phyloP scores from a whole-genome alignment of 2,113 vertebrate species.

The Hiodon tergisus region DNA sequence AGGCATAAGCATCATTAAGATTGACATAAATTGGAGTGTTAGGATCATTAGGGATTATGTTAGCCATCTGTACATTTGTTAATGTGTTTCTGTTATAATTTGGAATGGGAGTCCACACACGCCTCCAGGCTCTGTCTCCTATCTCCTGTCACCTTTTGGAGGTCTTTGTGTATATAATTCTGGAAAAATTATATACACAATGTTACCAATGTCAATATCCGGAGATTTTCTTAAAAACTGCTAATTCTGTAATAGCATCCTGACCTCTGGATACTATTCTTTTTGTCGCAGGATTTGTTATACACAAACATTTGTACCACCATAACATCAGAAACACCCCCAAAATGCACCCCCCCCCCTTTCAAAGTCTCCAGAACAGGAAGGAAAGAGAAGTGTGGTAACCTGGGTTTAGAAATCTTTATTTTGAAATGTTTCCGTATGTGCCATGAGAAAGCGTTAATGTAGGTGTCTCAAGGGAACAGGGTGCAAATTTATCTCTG shows the following conservation, averaged over 20 bases:
- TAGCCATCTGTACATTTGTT: not conserved
- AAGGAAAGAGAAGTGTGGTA: conserved; percentile 2
- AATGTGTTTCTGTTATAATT: too few relatives aligned
- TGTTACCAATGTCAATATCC: too few relatives aligned
- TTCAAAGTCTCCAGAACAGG: not conserved
- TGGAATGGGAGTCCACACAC: too few relatives aligned
- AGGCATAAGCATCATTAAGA: not conserved
- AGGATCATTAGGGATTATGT: conserved; percentile 14
- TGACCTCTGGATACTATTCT: too few relatives aligned
- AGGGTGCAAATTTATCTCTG: too few relatives aligned
- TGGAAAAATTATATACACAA: too few relatives aligned
- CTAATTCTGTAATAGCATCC: too few relatives aligned
- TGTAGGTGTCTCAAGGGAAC: not conserved
- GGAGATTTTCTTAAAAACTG: too few relatives aligned
- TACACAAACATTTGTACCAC: not conserved
- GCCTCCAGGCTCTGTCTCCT: too few relatives aligned
- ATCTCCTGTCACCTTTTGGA: too few relatives aligned
- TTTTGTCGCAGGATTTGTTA: not conserved
- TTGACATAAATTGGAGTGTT: conserved; percentile 2
- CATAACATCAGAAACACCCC: not conserved
- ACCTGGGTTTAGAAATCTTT: not conserved
- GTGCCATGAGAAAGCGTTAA: not conserved
- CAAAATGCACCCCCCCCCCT: not conserved
- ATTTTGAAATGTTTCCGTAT: conserved; percentile 4
- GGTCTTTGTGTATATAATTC: too few relatives aligned